Conservation (phyloP, 2,113 vertebrate genomes). For the Xenotilapia flavipinnis region DNA sequence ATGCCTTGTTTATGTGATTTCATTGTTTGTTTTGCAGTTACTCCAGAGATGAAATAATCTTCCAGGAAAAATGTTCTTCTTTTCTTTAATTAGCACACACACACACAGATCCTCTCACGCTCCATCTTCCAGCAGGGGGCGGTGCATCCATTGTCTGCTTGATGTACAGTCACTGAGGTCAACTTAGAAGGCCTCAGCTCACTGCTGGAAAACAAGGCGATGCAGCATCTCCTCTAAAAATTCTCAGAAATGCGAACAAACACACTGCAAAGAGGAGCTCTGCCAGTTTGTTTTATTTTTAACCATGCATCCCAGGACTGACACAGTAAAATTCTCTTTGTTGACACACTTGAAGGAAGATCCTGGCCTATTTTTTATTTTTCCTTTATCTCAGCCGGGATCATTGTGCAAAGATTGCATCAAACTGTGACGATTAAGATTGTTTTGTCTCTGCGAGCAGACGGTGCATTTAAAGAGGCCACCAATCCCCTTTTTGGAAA, state of each 20-base stretch:
- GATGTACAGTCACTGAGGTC: background rate
- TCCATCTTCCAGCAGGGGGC: constrained; percentile 50
- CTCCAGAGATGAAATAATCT: background rate
- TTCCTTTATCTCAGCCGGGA: background rate
- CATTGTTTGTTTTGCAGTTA: background rate
- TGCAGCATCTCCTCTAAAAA: background rate
- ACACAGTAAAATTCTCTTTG: background rate
- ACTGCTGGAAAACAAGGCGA: background rate
- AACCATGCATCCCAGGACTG: background rate
- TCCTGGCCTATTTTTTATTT: background rate
- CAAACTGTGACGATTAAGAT: background rate
- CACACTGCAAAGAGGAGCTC: background rate
- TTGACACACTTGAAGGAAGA: background rate
- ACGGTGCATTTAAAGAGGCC: background rate
- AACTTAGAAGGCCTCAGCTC: background rate
- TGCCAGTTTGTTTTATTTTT: background rate
- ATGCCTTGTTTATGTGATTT: background rate
- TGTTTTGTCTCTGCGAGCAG: background rate
- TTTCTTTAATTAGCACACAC: background rate
- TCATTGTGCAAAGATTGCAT: background rate
- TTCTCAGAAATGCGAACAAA: background rate
- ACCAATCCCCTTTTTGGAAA: background rate
- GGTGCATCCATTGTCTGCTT: constrained; percentile 28
- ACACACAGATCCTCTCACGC: background rate
- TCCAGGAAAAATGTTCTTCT: background rate